Conservation (phyloP, 2,797 vertebrate genomes). For the Epinephelus coioides region DNA sequence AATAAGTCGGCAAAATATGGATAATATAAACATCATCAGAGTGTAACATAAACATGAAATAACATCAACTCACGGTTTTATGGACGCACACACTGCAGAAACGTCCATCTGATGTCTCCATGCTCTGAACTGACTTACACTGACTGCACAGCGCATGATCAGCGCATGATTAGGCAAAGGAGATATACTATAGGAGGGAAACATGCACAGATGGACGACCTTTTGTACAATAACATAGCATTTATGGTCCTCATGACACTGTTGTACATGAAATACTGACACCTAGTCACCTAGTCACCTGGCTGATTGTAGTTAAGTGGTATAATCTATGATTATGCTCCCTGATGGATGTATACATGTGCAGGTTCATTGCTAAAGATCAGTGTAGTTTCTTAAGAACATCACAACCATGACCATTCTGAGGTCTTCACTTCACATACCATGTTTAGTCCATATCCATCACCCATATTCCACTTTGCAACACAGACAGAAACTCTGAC, state of each 20-base stretch:
- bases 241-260: neutral
- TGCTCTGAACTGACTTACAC: too few species aligned
- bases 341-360: neutral
- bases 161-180: neutral
- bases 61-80: too few species aligned
- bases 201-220: too few species aligned
- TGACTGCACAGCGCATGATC: too few species aligned
- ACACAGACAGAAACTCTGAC: conserved; percentile 4
- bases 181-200: too few species aligned
- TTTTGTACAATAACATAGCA: neutral
- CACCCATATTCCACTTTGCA: neutral
- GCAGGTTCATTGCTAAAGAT: neutral
- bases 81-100: too few species aligned
- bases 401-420: neutral
- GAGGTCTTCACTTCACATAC: neutral
- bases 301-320: neutral
- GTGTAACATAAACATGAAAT: too few species aligned
- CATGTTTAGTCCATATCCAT: conserved; percentile 1
- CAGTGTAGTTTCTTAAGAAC: neutral
- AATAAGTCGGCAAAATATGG: too few species aligned
- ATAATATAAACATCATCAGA: too few species aligned
- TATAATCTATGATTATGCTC: neutral
- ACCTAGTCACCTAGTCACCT: neutral
- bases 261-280: neutral
- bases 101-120: too few species aligned